phyloP scores from a whole-genome alignment of 2,888 invertebrate species.

The Hanleya hanleyi region DNA sequence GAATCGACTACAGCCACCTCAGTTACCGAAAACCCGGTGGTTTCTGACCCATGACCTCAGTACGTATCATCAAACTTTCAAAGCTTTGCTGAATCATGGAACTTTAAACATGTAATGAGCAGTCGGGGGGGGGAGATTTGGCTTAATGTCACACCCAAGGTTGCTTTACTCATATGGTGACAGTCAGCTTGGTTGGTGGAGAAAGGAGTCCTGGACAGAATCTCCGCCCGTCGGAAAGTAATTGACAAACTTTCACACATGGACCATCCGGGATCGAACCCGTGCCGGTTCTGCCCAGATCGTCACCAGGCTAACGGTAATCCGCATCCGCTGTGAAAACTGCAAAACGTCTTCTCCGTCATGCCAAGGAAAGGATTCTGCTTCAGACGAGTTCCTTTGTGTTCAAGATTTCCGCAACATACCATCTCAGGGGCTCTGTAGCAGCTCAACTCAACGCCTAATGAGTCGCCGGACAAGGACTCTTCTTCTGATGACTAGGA shows the following conservation, averaged over 20 bases:
- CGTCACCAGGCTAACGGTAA: neutral
- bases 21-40: too few relatives aligned
- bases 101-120: neutral
- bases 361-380: neutral
- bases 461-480: neutral
- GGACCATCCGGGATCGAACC: too few relatives aligned
- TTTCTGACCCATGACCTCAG: neutral
- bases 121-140: too few relatives aligned
- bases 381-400: neutral
- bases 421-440: neutral
- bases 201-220: too few relatives aligned
- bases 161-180: too few relatives aligned
- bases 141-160: too few relatives aligned
- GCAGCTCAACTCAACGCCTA: too few relatives aligned
- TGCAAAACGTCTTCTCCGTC: neutral
- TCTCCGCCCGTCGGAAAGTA: too few relatives aligned
- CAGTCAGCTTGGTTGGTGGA: too few relatives aligned
- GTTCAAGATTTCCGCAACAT: neutral
- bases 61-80: neutral
- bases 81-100: neutral
- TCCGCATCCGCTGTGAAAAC: neutral
- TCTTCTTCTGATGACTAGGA: neutral
- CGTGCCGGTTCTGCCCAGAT: too few relatives aligned
- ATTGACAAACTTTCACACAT: too few relatives aligned
- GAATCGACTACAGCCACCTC: too few relatives aligned